Percentiles rank a stretch among this genome's conserved stretches.
These are phyloP conservation scores for Ifrita kowaldi DNA, from an alignment of 2,113 vertebrate species.

Conservation along the genomic window DNA sequence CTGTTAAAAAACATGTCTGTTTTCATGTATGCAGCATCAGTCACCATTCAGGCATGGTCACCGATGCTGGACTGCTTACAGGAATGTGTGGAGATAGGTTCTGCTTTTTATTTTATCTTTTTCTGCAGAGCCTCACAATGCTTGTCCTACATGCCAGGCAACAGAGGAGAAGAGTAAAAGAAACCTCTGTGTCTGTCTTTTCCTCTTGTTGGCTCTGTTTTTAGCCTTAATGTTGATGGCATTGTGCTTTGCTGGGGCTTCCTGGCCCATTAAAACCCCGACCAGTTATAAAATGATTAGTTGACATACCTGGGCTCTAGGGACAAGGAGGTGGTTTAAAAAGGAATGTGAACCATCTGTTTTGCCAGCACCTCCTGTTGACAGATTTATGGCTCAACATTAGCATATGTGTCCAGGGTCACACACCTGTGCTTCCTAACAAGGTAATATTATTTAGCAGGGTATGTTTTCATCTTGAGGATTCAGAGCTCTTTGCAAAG, in stretches of 20 bases:
- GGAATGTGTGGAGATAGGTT: not conserved
- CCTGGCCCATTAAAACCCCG: slow-evolving; percentile 8
- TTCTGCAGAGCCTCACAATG: not conserved
- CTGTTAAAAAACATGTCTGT: slow-evolving; percentile 6
- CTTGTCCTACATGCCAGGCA: not conserved
- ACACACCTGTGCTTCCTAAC: slow-evolving; percentile 63
- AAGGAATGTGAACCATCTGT: slow-evolving; percentile 66
- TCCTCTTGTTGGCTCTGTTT: not conserved
- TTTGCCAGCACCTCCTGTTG: slow-evolving; percentile 61
- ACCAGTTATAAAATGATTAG: slow-evolving; percentile 33
- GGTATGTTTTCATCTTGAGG: not conserved
- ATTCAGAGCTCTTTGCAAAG: slow-evolving; percentile 22
- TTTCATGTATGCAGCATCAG: not conserved
- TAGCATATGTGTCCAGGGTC: slow-evolving; percentile 45
- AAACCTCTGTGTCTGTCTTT: not conserved
- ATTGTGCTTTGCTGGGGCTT: slow-evolving; percentile 18
- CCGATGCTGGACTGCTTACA: not conserved
- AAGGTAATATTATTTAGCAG: slow-evolving; percentile 26
- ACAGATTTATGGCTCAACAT: slow-evolving; percentile 62
- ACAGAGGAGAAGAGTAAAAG: not conserved
- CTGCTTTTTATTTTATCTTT: slow-evolving; percentile 9
- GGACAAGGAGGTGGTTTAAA: slow-evolving; percentile 34
- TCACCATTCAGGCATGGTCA: not conserved
- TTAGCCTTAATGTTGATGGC: not conserved
- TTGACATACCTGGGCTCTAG: slow-evolving; percentile 57